These are phyloP conservation scores for Eurytoma adleriae DNA, from an alignment of 2,888 invertebrate genomes.

Conservation along the genomic window DNA sequence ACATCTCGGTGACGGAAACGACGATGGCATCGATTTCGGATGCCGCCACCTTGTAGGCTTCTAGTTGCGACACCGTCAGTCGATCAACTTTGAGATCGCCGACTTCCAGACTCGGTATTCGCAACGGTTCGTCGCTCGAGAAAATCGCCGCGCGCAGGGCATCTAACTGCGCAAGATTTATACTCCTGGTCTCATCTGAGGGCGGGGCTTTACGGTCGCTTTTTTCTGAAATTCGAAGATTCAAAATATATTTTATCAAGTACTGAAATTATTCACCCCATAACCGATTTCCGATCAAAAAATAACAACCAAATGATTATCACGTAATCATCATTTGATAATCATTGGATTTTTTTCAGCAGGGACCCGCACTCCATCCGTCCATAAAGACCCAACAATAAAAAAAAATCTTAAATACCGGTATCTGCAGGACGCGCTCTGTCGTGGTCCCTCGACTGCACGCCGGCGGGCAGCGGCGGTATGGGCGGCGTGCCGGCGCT, in stretches of 20 bases:
- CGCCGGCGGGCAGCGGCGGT: conserved; percentile 63
- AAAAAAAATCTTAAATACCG: conserved; percentile 12
- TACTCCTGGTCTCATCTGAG: conserved; percentile 32
- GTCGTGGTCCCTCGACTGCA: conserved; percentile 41
- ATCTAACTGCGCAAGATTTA: conserved; percentile 46
- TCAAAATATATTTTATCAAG: neutral
- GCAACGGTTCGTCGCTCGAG: conserved; percentile 69
- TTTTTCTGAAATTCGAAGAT: conserved; percentile 12
- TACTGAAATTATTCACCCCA: neutral
- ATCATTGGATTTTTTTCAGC: no score
- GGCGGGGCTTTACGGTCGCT: conserved; percentile 49
- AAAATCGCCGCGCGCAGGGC: conserved; percentile 62
- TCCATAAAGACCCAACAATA: no score
- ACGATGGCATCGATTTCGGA: conserved; percentile 88
- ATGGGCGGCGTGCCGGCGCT: conserved; percentile 62
- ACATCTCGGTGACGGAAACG: conserved; percentile 85
- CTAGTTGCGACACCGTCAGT: conserved; percentile 86
- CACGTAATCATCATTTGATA: no score
- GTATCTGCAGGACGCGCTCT: conserved; percentile 20
- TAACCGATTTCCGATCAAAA: no score
- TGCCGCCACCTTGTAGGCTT: conserved; percentile 87
- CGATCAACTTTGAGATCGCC: conserved; percentile 87
- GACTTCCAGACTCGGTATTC: conserved; percentile 83
- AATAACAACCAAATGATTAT: no score
- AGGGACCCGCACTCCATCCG: no score